Evolutionary conservation across 2,888 invertebrate species (phyloP), one percentile per base, ranked within the genome.

Genomic region (Melanostoma mellinum): DNA sequence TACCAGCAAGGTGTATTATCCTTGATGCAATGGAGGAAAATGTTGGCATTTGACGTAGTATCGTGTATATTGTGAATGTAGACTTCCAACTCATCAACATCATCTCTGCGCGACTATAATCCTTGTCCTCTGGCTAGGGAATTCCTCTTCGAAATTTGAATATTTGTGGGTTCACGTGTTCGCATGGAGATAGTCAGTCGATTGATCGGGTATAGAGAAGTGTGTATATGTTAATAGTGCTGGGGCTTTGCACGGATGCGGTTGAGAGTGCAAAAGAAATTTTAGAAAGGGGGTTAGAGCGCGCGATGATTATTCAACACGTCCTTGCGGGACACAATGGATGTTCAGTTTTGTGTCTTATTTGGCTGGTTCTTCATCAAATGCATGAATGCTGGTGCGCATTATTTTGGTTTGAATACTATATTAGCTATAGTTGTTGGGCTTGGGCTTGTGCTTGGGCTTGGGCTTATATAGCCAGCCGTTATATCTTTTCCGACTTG

Each of bases 121-220:
- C 88, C 89, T 88, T 89, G 89, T 89, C 87, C 88, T 88, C 87
- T 86, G 88, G 79, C 89, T 86, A 86, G 90, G 90, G 90, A 90
- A 90, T 91, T 89, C 88, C 88, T 89, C 88, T 89, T 89, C 88
- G 89, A 89, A 91, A 88, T 88, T 87, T 88, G 87, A 87, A 88
- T 88, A 85, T 84, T 82, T 89, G 88, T 88, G 89, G 89, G 88
- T 89, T 89, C 88, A 88, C 89, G 88, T 89, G 89, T 88, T 89
- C 79, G 77, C 58, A 77, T 56, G 67, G 71, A 63, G 35, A 73
- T 35, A 48, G 44, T 40, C 65, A 71, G 76, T 76, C 81, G 52
- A 77, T 81, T 81, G 80, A 78, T 75, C 79, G 65, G 69, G 69
- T 78, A 68, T 69, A 52, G 63, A 77, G 78, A 8, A 10, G 38